Percentiles rank a stretch among this genome's conserved stretches.
These are phyloP conservation scores for Sciaenops ocellatus DNA, from an alignment of 2,797 vertebrate species.

Conservation along the genomic window DNA sequence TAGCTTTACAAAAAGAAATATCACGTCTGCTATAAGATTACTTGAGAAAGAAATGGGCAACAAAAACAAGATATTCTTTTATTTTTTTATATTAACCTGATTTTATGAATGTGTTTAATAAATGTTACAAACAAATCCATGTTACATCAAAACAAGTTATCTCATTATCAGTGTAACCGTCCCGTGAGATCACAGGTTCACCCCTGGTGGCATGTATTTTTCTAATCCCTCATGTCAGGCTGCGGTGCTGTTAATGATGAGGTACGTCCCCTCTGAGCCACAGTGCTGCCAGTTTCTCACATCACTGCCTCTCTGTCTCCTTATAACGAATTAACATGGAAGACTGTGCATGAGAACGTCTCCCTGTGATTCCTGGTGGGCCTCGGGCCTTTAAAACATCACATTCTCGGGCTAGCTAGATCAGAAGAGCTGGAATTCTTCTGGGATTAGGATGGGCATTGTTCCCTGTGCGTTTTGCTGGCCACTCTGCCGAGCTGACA, in stretches of 20 bases:
- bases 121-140: constrained; percentile 13
- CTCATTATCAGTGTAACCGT: constrained; percentile 30
- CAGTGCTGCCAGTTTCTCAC: constrained; percentile 67
- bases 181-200: constrained; percentile 50
- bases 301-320: constrained; percentile 62
- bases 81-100: not conserved
- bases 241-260: constrained; percentile 58
- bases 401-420: constrained; percentile 78
- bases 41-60: not conserved
- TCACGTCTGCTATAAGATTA: not conserved
- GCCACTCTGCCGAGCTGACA: constrained; percentile 75
- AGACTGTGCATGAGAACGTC: constrained; percentile 71
- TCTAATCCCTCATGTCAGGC: constrained; percentile 50
- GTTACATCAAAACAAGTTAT: constrained; percentile 44
- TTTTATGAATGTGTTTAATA: not conserved
- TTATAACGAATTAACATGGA: constrained; percentile 72
- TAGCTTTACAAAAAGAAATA: not conserved
- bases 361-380: constrained; percentile 72
- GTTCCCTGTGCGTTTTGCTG: constrained; percentile 75
- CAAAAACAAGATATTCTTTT: not conserved
- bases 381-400: constrained; percentile 75
- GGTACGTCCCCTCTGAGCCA: constrained; percentile 39
- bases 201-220: constrained; percentile 41
- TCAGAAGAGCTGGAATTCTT: constrained; percentile 84
- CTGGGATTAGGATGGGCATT: constrained; percentile 84